phyloP scores from a whole-genome alignment of 2,888 invertebrate species.

The Chloroclysta siterata region DNA sequence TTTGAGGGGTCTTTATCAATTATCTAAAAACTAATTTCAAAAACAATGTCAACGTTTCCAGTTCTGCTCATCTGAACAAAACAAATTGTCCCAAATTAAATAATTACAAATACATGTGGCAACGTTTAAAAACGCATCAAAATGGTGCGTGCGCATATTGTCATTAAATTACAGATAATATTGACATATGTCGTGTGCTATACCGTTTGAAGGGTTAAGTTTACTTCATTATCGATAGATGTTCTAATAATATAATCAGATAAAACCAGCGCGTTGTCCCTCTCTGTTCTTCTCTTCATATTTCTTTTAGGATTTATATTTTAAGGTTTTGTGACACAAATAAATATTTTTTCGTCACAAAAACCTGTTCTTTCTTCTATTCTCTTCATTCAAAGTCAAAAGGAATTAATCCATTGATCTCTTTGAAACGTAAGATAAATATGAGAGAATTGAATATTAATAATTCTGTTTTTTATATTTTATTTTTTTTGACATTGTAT shows the following conservation, averaged over 20 bases:
- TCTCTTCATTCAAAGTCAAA: no score
- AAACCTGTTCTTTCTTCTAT: no score
- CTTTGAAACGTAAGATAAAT: no score
- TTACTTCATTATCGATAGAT: slow-evolving; percentile 5
- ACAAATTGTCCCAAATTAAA: slow-evolving; percentile 38
- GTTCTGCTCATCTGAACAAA: slow-evolving; percentile 38
- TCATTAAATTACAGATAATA: slow-evolving; percentile 47
- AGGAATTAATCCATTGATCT: no score
- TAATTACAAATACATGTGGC: slow-evolving; percentile 62
- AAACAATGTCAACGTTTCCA: slow-evolving; percentile 23
- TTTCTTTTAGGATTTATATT: no score
- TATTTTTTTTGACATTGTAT: no score
- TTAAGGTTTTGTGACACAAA: no score
- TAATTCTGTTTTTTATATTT: no score
- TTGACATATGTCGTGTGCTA: slow-evolving; percentile 54
- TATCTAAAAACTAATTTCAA: slow-evolving; percentile 23
- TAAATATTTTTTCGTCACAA: no score
- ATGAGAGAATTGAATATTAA: no score
- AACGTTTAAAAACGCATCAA: slow-evolving; percentile 66
- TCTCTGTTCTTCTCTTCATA: no score
- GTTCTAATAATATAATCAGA: slow-evolving; percentile 1
- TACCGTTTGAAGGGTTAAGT: slow-evolving; percentile 38
- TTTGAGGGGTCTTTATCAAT: slow-evolving; percentile 18
- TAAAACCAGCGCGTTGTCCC: no score
- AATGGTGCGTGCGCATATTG: slow-evolving; percentile 43